phyloP scores from a whole-genome alignment of 2,888 invertebrate genomes.

The Drosophila limbata region DNA sequence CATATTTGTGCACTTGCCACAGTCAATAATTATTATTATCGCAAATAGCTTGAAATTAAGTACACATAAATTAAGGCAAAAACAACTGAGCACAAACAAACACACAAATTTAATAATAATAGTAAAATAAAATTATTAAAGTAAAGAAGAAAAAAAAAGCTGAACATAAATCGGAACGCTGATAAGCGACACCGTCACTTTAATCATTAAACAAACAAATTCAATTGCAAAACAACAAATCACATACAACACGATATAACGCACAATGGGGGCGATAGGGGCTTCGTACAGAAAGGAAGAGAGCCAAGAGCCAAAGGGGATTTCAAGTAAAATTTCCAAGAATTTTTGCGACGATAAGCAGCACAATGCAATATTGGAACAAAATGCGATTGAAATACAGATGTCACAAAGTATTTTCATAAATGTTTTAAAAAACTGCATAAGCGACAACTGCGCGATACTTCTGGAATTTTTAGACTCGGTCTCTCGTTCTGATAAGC shows the following conservation, averaged over 20 bases:
- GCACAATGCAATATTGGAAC: conserved; percentile 11
- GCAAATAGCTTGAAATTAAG: conserved; percentile 26
- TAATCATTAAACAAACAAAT: conserved; percentile 63
- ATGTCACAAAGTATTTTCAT: conserved; percentile 15
- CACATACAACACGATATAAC: conserved; percentile 50
- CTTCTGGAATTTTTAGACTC: conserved; percentile 30
- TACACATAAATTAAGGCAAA: conserved; percentile 13
- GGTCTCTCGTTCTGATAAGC: conserved; percentile 21
- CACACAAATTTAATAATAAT: conserved; percentile 5
- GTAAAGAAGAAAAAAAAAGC: conserved; percentile 3
- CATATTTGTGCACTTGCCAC: conserved; percentile 50
- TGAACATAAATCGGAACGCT: conserved; percentile 42
- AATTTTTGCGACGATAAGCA: conserved; percentile 60
- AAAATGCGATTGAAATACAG: conserved; percentile 25
- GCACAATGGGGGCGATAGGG: conserved; percentile 40
- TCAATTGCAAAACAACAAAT: conserved; percentile 68
- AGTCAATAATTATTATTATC: conserved; percentile 57
- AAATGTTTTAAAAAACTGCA: conserved; percentile 24
- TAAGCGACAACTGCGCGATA: conserved; percentile 33
- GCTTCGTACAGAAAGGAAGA: not conserved
- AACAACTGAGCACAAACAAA: conserved; percentile 5
- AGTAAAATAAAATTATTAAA: conserved; percentile 2
- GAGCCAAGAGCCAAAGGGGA: conserved; percentile 28
- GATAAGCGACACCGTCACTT: conserved; percentile 40
- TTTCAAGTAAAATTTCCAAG: conserved; percentile 59